Conservation (phyloP, 1,140 invertebrate genomes). For the Temnothorax longispinosus region DNA sequence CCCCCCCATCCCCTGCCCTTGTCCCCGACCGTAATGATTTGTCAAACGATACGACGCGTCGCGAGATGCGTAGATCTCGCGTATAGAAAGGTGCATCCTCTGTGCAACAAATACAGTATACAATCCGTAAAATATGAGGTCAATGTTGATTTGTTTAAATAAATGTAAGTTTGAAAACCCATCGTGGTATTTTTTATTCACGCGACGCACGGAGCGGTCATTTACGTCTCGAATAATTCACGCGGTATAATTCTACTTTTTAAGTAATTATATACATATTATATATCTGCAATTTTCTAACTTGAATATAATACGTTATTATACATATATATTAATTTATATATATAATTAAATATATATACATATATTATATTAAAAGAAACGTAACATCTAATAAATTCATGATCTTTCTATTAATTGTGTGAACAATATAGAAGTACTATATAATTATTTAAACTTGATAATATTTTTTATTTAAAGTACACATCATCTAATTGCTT, state of each 20-base stretch:
- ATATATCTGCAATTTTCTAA: background rate
- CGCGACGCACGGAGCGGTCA: background rate
- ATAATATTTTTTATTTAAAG: background rate
- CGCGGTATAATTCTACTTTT: background rate
- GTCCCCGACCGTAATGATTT: conserved; percentile 71
- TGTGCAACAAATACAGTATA: conserved; percentile 84
- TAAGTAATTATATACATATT: background rate
- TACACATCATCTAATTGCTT: background rate
- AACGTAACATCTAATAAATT: background rate
- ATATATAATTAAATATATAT: background rate
- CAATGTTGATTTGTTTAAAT: conserved; percentile 87
- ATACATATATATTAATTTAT: background rate
- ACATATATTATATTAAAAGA: background rate
- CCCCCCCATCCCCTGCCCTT: conserved; percentile 7
- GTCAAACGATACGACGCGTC: conserved; percentile 75
- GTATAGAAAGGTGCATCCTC: conserved; percentile 82
- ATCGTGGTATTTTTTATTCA: conserved; percentile 49
- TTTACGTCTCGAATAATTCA: background rate
- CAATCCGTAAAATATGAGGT: conserved; percentile 85
- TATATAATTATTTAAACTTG: background rate
- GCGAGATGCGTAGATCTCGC: conserved; percentile 82
- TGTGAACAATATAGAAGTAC: background rate
- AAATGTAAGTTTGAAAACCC: conserved; percentile 85
- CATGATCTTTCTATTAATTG: background rate
- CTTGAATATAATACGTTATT: background rate